These are phyloP conservation scores for Pseudotriccus pelzelni DNA, from an alignment of 2,797 vertebrate genomes.

Conservation along the genomic window DNA sequence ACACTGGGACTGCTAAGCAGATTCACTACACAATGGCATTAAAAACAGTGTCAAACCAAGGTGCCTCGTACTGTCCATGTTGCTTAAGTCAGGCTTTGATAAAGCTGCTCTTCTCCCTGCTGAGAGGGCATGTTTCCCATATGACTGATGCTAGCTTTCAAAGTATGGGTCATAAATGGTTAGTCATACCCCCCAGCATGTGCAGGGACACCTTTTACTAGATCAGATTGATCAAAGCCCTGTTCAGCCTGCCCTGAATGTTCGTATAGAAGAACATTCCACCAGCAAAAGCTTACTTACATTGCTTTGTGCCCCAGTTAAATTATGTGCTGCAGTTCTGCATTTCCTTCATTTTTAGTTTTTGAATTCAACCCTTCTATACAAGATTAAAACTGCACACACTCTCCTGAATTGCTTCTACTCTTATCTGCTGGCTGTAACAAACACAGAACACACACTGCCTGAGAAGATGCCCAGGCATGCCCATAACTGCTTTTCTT, in stretches of 20 bases:
- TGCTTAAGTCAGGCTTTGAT: background rate
- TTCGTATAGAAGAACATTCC: background rate
- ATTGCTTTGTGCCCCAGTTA: background rate
- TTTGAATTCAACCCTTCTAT: background rate
- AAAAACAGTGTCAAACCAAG: background rate
- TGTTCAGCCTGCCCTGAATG: background rate
- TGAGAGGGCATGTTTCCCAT: background rate
- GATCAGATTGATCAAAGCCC: background rate
- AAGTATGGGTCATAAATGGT: background rate
- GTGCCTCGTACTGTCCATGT: fast-evolving
- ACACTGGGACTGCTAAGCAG: background rate
- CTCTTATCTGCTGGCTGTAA: background rate
- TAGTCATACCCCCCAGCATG: background rate
- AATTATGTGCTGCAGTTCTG: background rate
- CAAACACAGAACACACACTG: background rate
- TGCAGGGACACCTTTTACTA: background rate
- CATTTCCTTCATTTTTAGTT: background rate
- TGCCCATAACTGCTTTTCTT: background rate
- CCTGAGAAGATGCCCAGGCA: background rate
- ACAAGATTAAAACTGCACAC: background rate
- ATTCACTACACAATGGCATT: background rate
- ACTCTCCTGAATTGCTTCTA: background rate
- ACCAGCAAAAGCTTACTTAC: background rate
- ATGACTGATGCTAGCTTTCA: background rate
- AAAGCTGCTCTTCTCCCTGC: background rate